These are phyloP conservation scores for Halocynthia aurantium DNA, from an alignment of 23 tunicate species.

Conservation along the genomic window DNA sequence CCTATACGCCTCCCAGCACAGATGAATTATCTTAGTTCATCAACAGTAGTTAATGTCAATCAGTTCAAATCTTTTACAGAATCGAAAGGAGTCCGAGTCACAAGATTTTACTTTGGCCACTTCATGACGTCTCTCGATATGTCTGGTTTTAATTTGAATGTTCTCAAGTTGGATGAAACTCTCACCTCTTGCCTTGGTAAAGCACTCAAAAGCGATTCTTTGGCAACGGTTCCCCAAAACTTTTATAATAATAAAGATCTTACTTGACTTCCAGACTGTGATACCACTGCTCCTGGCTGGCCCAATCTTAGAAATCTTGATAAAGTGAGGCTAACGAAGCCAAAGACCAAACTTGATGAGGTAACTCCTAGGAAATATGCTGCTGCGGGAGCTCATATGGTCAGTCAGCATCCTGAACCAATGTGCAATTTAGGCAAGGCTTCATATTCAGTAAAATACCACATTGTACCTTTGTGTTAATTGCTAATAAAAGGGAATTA, in stretches of 20 bases:
- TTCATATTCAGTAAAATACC: not conserved
- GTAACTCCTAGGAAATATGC: not conserved
- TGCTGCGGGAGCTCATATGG: not conserved
- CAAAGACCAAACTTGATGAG: not conserved
- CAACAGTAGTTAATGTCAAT: not conserved
- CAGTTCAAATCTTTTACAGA: not conserved
- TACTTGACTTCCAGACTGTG: slow-evolving; percentile 35
- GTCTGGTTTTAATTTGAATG: slow-evolving; percentile 85
- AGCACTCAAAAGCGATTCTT: not conserved
- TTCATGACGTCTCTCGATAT: slow-evolving; percentile 96
- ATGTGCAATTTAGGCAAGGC: not conserved
- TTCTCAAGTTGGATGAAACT: slow-evolving; percentile 48
- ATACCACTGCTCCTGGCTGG: slow-evolving; percentile 76
- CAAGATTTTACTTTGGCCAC: slow-evolving; percentile 68
- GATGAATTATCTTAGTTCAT: not conserved
- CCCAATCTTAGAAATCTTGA: slow-evolving; percentile 14
- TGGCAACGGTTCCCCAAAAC: not conserved
- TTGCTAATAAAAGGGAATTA: not conserved
- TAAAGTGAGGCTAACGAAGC: not conserved
- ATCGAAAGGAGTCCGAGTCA: slow-evolving; percentile 28
- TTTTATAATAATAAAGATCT: not conserved
- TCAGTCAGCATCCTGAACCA: not conserved
- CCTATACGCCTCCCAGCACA: not conserved
- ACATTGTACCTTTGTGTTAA: not conserved
- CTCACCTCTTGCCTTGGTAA: slow-evolving; percentile 4